Percentiles rank a stretch among this genome's conserved stretches.
Conservation (phyloP, 2,797 vertebrate species). For the Triplophysa yarkandensis region DNA sequence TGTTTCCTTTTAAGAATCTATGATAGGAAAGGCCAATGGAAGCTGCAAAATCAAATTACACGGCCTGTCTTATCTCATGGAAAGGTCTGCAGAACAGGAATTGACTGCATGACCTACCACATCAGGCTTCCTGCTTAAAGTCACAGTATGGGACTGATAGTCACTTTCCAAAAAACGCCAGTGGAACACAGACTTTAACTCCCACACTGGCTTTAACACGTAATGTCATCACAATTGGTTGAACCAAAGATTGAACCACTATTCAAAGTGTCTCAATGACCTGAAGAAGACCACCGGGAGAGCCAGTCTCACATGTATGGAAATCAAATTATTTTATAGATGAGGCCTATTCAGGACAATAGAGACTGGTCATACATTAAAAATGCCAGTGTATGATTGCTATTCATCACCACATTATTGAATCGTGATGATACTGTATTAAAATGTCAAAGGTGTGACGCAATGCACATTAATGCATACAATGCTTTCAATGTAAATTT, state of each 20-base stretch:
- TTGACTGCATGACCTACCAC: constrained; percentile 43
- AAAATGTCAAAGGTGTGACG: constrained; percentile 19
- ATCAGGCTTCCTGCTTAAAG: constrained; percentile 51
- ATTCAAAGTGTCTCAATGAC: constrained; percentile 41
- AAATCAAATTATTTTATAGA: constrained; percentile 23
- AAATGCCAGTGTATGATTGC: neutral
- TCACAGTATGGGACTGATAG: constrained; percentile 31
- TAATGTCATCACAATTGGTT: constrained; percentile 35
- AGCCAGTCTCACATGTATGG: constrained; percentile 8
- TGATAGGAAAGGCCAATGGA: neutral
- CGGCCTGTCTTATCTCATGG: constrained; percentile 48
- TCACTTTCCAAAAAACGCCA: constrained; percentile 30
- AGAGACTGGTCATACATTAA: neutral
- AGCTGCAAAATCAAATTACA: constrained; percentile 11
- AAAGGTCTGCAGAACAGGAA: constrained; percentile 53
- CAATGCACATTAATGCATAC: neutral
- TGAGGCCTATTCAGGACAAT: neutral
- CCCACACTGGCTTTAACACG: constrained; percentile 8
- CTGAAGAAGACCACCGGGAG: constrained; percentile 49
- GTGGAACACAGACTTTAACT: constrained; percentile 14
- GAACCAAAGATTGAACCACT: constrained; percentile 25
- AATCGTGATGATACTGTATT: constrained; percentile 17
- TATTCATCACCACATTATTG: neutral
- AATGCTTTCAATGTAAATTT: neutral
- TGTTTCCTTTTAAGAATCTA: neutral